Base-by-base conservation (phyloP, 2,888 invertebrate genomes). In the Cheilosia grossa region DNA sequence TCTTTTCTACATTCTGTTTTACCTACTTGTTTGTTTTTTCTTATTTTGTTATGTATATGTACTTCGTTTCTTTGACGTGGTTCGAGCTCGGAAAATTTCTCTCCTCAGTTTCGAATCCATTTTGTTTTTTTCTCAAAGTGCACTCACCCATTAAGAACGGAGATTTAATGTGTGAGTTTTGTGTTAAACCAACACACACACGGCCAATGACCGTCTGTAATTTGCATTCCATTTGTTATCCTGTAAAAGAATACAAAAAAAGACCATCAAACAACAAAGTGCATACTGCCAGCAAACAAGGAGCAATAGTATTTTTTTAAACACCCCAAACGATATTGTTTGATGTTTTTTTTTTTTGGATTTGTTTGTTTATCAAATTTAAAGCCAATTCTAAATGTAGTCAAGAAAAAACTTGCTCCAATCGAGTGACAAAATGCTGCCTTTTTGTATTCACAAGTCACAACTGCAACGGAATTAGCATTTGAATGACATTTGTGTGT, bases 81-180 rank as follows among this genome's bases (percentile, higher is more conserved):
- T 51, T 37, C 37, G 37, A 21, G 37, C 24, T 51, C 2, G 47
- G 13, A 51, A 51, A 30, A 19, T 54, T 40, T 37, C 7, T 44
- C 30, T 67, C 44, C n/a, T 1, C 6, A 15, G 19, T 51, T 33
- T 24, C 2, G n/a, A 13, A 51, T 44, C n/a, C 44, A 27, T 24
- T 42, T n/a, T 17, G 9, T 44, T 7, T n/a, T n/a, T 44, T n/a
- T n/a, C n/a, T 33, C 37, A 63, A 53, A 54, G 63, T 63, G 73
- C 63, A 73, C 49, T 74, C 64, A 56, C 15, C 66, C 66, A 64
- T 47, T 49, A 37, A 49, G 66, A 74, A 51, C 6, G 56, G 21
- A 74, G 37, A 58, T 74, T 56, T 75, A 66, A 59, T 66, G 75
- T 75, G 75, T 58, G 66, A 56, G 74, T 47, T 75, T 66, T 51